Base-by-base conservation (phyloP, 1,140 invertebrate genomes). In the Melitaea cinxia region DNA sequence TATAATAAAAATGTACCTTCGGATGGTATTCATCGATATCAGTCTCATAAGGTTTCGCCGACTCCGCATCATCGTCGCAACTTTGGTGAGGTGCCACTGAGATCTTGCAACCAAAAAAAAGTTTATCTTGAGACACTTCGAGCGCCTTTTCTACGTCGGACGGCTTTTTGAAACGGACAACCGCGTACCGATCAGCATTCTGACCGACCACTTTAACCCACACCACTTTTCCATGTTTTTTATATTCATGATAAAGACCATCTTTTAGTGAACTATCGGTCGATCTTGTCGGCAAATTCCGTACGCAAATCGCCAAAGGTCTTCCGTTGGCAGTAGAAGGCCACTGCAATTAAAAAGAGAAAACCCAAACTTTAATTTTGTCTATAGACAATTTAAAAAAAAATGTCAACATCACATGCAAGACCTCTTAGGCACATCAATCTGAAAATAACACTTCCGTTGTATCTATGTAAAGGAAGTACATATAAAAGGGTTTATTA, bases 231-330 rank as follows among this genome's bases (percentile, higher is more conserved):
- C 98, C 98, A 91, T 99, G 97, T 79, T 99, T 99, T 92, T 99
- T 99, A 93, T 99, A 99, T 90, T 99, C 98, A 92, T 99, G 98
- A 92, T 98, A 99, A 64, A 99, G 93, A 64, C 98, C 98, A 92
- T 99, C 98, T 92, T 99, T 98, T 63, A 99, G 92, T 65, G 97
- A 98, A 65, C 97, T 98, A 91, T 98, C 97, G 91, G 94, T 95
- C 66, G 97, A 98, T 72, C 97, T 93, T 45, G 95, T 93, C 58
- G 97, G 97, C 70, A 99, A 91, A 88, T 98, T 98, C 73, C 95
- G 94, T 53, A 99, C 97, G 91, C 96, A 97, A 78, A 99, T 98
- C 39, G 97, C 97, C 63, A 98, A 89, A 30, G 96, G 84, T 75
- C 86, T 76, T 62, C 88, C 88, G 68, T 81, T 88, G 55, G 85